A percentile compares a stretch with the other conserved stretches of the same genome.
These are phyloP conservation scores for Therioaphis trifolii DNA, from an alignment of 2,888 invertebrate species.

Conservation along the genomic window DNA sequence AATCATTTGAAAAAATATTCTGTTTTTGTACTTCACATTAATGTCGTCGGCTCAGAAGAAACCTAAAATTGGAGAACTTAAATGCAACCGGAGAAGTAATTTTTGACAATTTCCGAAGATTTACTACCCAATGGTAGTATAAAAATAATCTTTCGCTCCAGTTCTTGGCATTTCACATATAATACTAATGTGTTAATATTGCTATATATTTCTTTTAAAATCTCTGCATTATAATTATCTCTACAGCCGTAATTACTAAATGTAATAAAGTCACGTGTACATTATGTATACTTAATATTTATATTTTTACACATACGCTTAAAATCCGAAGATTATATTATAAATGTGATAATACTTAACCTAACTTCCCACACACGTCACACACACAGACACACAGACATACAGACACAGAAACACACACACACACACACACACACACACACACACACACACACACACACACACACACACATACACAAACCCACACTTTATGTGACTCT, in stretches of 20 bases:
- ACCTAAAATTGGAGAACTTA: background rate
- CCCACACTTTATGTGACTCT: background rate
- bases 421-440: background rate
- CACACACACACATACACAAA: background rate
- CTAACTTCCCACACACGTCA: constrained; percentile 14
- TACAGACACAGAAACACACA: too few relatives aligned
- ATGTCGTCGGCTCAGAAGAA: background rate
- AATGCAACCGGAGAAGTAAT: background rate
- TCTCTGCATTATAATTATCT: constrained; percentile 17
- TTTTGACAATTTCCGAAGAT: constrained; percentile 39
- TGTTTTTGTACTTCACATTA: constrained; percentile 8
- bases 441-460: background rate
- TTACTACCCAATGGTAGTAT: background rate
- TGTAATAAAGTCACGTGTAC: background rate
- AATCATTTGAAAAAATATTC: constrained; percentile 21
- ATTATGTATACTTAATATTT: background rate
- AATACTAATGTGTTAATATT: background rate
- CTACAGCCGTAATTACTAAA: background rate
- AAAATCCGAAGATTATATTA: constrained; percentile 25
- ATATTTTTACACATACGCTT: too few relatives aligned
- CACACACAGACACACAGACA: too few relatives aligned
- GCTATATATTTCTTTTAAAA: constrained; percentile 12
- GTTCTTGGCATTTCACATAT: constrained; percentile 38
- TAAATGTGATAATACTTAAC: background rate
- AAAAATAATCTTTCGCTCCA: constrained; percentile 48